Conservation (phyloP, 2,888 invertebrate genomes). For the Pardosa pseudoannulata region DNA sequence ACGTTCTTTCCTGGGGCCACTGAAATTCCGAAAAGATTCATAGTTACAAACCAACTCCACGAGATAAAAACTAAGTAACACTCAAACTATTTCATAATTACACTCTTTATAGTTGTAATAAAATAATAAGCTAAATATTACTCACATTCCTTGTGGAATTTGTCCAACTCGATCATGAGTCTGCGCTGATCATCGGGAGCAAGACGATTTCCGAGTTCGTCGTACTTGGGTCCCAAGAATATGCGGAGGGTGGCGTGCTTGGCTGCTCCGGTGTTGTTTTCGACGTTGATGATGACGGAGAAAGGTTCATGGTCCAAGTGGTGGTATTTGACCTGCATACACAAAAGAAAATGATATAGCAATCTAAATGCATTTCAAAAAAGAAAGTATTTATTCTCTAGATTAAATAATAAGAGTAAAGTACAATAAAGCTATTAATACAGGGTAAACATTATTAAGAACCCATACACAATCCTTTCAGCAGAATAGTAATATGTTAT, state of each 20-base stretch:
- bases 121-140: too few species aligned
- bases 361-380: too few species aligned
- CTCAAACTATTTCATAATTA: too few species aligned
- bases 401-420: too few species aligned
- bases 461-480: too few species aligned
- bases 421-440: too few species aligned
- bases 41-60: too few species aligned
- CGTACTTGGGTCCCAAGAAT: conserved; percentile 83
- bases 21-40: conserved; percentile 75
- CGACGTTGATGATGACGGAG: conserved; percentile 80
- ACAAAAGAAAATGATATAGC: conserved; percentile 78
- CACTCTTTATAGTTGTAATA: too few species aligned
- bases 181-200: conserved; percentile 82
- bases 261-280: conserved; percentile 77
- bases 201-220: conserved; percentile 84
- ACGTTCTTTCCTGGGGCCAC: conserved; percentile 82
- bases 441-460: too few species aligned
- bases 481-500: too few species aligned
- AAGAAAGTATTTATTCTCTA: too few species aligned
- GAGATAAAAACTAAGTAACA: too few species aligned
- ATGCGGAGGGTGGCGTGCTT: conserved; percentile 83
- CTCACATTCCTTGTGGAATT: conserved; percentile 83
- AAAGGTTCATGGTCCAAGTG: conserved; percentile 81
- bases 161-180: conserved; percentile 86
- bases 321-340: not conserved